These are phyloP conservation scores for Smithornis capensis DNA, from an alignment of 2,113 vertebrate genomes.

Conservation along the genomic window DNA sequence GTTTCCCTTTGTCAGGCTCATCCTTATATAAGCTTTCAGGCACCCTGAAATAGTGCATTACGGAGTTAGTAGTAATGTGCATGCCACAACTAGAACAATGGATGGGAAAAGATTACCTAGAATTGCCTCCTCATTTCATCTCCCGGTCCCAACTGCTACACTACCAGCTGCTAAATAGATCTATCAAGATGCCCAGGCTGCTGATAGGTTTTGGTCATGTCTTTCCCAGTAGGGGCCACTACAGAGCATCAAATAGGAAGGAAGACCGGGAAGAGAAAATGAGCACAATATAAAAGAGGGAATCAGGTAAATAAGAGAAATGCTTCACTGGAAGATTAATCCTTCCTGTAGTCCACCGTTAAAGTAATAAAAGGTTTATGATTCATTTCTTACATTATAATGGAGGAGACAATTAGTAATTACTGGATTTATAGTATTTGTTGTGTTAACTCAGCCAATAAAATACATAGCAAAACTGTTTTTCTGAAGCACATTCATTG, in stretches of 20 bases:
- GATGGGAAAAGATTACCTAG: conserved; percentile 40
- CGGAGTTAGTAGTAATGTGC: neutral
- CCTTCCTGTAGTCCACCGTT: conserved; percentile 70
- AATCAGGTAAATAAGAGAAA: conserved; percentile 71
- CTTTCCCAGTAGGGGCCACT: conserved; percentile 66
- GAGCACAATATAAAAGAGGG: conserved; percentile 6
- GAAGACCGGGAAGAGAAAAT: conserved; percentile 49
- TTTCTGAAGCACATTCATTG: conserved; percentile 29
- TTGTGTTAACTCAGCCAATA: conserved; percentile 77
- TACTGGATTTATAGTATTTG: conserved; percentile 78
- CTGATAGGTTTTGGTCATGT: conserved; percentile 46
- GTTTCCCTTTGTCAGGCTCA: neutral
- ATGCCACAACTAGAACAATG: neutral
- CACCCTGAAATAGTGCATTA: neutral
- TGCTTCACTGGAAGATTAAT: conserved; percentile 69
- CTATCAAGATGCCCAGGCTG: conserved; percentile 60
- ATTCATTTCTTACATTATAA: conserved; percentile 78
- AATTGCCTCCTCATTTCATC: conserved; percentile 28
- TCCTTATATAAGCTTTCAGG: neutral
- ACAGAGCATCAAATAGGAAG: conserved; percentile 55
- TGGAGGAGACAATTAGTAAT: conserved; percentile 79
- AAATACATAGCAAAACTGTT: conserved; percentile 56
- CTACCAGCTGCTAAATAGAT: conserved; percentile 60
- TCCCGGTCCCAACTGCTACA: conserved; percentile 58
- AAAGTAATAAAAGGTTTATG: conserved; percentile 75